phyloP scores from a whole-genome alignment of 2,797 vertebrate species.

The Paguma larvata region DNA sequence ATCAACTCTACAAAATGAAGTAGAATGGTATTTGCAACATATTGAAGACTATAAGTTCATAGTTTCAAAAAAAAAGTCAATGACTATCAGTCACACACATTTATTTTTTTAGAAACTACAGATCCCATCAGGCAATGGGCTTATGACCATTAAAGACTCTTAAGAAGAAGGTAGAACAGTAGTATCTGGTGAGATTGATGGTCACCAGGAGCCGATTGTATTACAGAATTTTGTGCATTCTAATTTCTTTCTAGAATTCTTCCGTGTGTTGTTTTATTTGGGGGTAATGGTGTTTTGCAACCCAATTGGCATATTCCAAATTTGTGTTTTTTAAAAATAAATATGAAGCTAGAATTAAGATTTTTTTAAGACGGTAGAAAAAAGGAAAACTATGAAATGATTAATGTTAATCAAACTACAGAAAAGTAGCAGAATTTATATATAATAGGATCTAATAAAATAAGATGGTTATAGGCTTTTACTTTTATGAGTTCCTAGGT shows the following conservation, averaged over 20 bases:
- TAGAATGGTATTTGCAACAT: conserved; percentile 19
- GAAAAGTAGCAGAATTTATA: conserved; percentile 26
- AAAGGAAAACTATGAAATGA: not conserved
- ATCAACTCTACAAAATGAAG: conserved; percentile 19
- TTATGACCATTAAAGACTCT: not conserved
- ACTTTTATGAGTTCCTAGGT: conserved; percentile 65
- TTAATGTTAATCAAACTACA: conserved; percentile 58
- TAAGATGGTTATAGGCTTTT: conserved; percentile 40
- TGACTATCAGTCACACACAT: not conserved
- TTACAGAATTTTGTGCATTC: not conserved
- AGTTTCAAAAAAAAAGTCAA: conserved; percentile 50
- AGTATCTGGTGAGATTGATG: not conserved
- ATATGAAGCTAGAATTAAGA: conserved; percentile 5
- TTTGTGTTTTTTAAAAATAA: not conserved
- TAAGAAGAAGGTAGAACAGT: not conserved
- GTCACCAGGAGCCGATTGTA: not conserved
- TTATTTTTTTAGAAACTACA: conserved; percentile 30
- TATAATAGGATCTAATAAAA: conserved; percentile 51
- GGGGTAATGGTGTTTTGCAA: conserved; percentile 15
- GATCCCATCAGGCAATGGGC: conserved; percentile 20
- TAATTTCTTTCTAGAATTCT: conserved; percentile 22
- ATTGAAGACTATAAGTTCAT: conserved; percentile 14
- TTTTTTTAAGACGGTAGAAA: not conserved
- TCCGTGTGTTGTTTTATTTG: conserved; percentile 20
- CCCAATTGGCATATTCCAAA: not conserved